These are phyloP conservation scores for Lytechinus pictus DNA, from an alignment of 35 echinoderm and acorn worm species.

Conservation along the genomic window DNA sequence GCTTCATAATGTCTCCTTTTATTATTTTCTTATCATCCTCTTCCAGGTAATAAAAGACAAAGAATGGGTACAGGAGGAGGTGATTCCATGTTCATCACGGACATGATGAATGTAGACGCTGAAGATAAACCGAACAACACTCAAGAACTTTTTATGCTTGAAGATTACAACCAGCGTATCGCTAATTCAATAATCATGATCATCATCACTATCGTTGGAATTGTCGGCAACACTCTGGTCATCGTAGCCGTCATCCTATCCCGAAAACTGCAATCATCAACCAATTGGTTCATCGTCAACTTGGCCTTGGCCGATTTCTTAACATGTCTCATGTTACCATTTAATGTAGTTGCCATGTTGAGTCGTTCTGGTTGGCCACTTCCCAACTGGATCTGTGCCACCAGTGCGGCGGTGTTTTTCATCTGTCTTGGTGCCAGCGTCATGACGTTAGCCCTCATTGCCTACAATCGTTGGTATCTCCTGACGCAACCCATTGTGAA, in stretches of 20 bases:
- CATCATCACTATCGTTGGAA: background rate
- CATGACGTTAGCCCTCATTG: background rate
- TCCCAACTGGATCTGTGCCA: background rate
- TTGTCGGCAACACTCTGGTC: background rate
- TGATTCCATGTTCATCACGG: no score
- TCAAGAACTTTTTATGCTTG: background rate
- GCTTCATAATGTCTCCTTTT: no score
- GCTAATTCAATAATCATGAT: background rate
- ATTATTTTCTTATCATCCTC: no score
- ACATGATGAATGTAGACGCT: no score
- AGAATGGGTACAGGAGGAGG: no score
- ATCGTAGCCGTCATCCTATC: background rate
- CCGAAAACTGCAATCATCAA: background rate
- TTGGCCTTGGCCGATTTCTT: background rate
- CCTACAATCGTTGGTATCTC: background rate
- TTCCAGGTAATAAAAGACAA: no score
- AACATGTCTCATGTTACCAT: background rate
- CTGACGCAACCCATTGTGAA: background rate
- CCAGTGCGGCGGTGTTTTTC: background rate
- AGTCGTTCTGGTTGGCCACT: background rate
- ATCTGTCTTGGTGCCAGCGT: background rate
- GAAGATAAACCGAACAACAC: no score
- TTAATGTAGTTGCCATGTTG: background rate
- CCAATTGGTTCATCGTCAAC: conserved; percentile 1
- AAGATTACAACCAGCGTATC: background rate